Conservation (phyloP, 2,888 invertebrate genomes). For the Strigamia maritima region DNA sequence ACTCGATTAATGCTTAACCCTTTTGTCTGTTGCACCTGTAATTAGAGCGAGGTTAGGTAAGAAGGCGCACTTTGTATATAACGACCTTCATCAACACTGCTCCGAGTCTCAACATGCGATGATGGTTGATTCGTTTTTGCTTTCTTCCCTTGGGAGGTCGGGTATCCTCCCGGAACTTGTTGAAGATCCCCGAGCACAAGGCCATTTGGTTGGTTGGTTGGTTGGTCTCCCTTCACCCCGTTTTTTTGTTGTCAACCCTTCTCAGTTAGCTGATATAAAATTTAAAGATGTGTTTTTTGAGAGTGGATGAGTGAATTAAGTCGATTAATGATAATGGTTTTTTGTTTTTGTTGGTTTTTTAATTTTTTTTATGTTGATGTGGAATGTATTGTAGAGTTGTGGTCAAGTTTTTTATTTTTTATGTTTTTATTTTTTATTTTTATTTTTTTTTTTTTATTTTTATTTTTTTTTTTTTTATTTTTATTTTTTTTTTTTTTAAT, state of each 20-base stretch:
- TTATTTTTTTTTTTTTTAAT: too few species aligned
- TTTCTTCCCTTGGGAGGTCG: background rate
- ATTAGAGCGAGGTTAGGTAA: constrained; percentile 19
- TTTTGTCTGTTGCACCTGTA: constrained; percentile 21
- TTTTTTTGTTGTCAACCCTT: background rate
- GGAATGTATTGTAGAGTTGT: too few species aligned
- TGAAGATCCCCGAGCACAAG: background rate
- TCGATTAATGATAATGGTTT: too few species aligned
- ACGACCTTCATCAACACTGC: constrained; percentile 1
- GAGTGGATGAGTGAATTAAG: too few species aligned
- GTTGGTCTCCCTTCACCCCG: background rate
- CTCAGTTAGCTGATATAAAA: background rate
- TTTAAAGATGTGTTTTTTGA: background rate
- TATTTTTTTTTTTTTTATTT: too few species aligned
- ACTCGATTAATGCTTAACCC: constrained; percentile 27
- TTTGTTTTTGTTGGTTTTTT: too few species aligned
- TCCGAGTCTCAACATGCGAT: background rate
- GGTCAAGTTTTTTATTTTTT: too few species aligned
- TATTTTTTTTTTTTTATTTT: too few species aligned
- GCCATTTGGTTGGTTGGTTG: background rate
- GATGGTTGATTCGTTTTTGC: background rate
- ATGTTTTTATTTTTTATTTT: too few species aligned
- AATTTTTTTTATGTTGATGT: too few species aligned
- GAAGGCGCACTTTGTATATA: background rate
- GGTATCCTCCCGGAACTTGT: constrained; percentile 7